Evolutionary conservation across 2,797 vertebrate species (phyloP).

Genomic region (Hyperoplus immaculatus): DNA sequence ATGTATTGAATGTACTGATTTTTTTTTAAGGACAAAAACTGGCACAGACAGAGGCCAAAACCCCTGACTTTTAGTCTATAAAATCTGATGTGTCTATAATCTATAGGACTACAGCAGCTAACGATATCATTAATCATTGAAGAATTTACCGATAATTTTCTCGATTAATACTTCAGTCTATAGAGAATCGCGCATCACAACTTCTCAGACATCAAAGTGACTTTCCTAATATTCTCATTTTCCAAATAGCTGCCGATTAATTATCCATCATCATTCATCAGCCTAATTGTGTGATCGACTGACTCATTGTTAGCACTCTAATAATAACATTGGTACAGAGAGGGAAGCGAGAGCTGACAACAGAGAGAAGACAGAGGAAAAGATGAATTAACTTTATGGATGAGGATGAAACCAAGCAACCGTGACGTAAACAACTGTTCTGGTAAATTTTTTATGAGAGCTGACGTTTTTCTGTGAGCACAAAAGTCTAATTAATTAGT

Average conservation of each 20-base stretch:
- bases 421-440: not conserved
- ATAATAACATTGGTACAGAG: not conserved
- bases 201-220: not conserved
- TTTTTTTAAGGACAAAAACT: no score
- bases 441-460: not conserved
- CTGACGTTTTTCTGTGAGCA: not conserved
- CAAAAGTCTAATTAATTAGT: not conserved
- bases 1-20: no score
- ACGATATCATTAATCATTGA: not conserved
- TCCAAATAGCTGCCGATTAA: not conserved
- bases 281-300: not conserved
- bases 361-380: not conserved
- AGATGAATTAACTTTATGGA: not conserved
- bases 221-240: not conserved
- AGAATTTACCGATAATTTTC: not conserved
- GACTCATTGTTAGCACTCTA: not conserved
- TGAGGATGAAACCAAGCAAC: not conserved
- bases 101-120: not conserved
- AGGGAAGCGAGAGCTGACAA: not conserved
- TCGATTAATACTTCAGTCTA: not conserved
- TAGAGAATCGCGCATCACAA: not conserved
- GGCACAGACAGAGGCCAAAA: no score
- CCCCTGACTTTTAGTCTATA: no score
- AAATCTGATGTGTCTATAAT: not conserved
- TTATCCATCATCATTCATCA: not conserved